phyloP scores from a whole-genome alignment of 2,113 vertebrate genomes.

The Brachirus orientalis region DNA sequence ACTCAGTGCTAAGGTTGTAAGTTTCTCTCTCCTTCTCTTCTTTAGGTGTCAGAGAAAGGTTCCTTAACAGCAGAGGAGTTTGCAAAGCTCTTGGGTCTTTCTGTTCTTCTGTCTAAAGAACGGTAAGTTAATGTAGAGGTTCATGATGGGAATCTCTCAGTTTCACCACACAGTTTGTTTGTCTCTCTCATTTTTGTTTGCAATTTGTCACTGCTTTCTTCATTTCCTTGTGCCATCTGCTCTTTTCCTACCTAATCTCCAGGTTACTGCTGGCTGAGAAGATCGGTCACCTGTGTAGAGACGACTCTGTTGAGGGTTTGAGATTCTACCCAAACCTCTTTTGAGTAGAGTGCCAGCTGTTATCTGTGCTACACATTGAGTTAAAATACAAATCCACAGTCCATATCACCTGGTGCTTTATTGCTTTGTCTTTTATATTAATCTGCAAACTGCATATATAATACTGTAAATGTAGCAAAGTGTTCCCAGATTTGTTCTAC shows the following conservation, averaged over 20 bases:
- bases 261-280: conserved; percentile 97
- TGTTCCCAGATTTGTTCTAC: not conserved
- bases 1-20: too few relatives aligned
- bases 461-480: conserved; percentile 16
- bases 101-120: conserved; percentile 97
- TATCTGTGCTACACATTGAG: not conserved
- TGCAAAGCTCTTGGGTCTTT: conserved; percentile 95
- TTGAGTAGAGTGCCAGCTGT: conserved; percentile 74
- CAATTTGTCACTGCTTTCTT: too few relatives aligned
- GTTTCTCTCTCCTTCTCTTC: not conserved
- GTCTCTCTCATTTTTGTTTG: not conserved
- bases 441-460: not conserved
- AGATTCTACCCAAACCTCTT: conserved; percentile 97
- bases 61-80: conserved; percentile 97
- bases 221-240: too few relatives aligned
- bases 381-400: not conserved
- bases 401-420: not conserved
- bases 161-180: too few relatives aligned
- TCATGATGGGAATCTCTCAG: not conserved
- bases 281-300: conserved; percentile 96
- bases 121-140: conserved; percentile 76
- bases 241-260: conserved; percentile 4
- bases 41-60: conserved; percentile 94
- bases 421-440: conserved; percentile 2
- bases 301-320: conserved; percentile 97